These are phyloP conservation scores for Pterobdella sp. DNA, from an alignment of 2,888 invertebrate genomes.

Conservation along the genomic window DNA sequence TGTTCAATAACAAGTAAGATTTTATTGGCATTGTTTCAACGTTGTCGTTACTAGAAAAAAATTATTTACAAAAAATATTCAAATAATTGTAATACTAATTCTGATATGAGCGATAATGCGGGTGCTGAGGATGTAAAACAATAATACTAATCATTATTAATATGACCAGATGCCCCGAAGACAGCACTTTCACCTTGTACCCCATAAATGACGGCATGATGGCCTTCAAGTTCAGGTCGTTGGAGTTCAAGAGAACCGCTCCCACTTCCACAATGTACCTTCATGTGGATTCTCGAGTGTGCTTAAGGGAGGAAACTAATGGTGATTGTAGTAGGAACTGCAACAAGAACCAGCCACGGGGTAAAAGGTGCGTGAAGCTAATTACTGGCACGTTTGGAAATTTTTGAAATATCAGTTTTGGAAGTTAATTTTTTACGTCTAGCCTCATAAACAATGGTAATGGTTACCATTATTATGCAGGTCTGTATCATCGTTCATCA, in stretches of 20 bases:
- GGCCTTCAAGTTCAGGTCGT: constrained; percentile 43
- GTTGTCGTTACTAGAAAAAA: no score
- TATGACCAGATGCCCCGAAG: constrained; percentile 40
- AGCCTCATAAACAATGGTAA: neutral
- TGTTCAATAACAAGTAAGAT: constrained; percentile 44
- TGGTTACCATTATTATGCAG: neutral
- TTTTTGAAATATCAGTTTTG: neutral
- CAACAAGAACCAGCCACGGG: neutral
- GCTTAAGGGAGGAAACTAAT: constrained; percentile 38
- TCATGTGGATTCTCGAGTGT: constrained; percentile 44
- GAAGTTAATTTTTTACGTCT: neutral
- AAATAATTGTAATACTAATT: no score
- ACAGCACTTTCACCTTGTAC: constrained; percentile 40
- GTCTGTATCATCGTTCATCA: no score
- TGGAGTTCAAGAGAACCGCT: constrained; percentile 39
- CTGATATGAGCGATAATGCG: no score
- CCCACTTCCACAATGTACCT: constrained; percentile 38
- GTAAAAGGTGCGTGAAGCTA: neutral
- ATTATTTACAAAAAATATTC: no score
- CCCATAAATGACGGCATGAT: constrained; percentile 41
- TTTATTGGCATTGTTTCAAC: no score
- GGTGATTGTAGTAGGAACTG: constrained; percentile 19
- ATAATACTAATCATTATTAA: constrained; percentile 22
- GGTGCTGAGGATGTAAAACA: no score
- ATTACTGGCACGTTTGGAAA: neutral